Conservation (phyloP, 2,888 invertebrate species). For the Ophraella communa region DNA sequence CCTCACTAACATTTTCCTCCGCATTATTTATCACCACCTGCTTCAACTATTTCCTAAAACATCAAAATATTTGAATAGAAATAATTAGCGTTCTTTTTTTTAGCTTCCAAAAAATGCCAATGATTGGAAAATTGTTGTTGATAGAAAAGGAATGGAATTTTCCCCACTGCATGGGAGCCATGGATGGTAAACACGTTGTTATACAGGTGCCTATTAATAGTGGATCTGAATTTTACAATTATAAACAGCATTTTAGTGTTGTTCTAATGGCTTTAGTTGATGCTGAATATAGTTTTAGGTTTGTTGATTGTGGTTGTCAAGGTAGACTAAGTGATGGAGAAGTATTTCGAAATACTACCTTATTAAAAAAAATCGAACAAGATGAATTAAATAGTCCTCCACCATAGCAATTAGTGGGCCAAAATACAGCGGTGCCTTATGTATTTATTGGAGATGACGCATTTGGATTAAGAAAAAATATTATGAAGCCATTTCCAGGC, state of each 20-base stretch:
- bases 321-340: slow-evolving; percentile 11
- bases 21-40: not conserved
- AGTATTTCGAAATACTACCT: slow-evolving; percentile 18
- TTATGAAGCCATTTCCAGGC: no score
- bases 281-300: slow-evolving; percentile 25
- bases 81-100: not conserved
- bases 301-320: slow-evolving; percentile 40
- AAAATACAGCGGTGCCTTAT: not conserved
- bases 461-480: no score
- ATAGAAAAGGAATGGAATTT: slow-evolving; percentile 16
- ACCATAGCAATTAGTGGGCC: not conserved
- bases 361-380: slow-evolving; percentile 1
- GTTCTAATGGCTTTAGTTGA: slow-evolving; percentile 28
- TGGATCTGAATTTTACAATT: no score
- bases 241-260: slow-evolving; percentile 22
- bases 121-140: slow-evolving; percentile 5
- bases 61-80: not conserved
- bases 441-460: slow-evolving; percentile 46
- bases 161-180: slow-evolving; percentile 14
- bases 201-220: no score
- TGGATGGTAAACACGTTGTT: no score
- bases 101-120: slow-evolving; percentile 5
- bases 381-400: not conserved
- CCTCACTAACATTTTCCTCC: no score
- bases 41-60: not conserved